These are phyloP conservation scores for Cyclopterus lumpus DNA, from an alignment of 2,797 vertebrate genomes.

Conservation along the genomic window DNA sequence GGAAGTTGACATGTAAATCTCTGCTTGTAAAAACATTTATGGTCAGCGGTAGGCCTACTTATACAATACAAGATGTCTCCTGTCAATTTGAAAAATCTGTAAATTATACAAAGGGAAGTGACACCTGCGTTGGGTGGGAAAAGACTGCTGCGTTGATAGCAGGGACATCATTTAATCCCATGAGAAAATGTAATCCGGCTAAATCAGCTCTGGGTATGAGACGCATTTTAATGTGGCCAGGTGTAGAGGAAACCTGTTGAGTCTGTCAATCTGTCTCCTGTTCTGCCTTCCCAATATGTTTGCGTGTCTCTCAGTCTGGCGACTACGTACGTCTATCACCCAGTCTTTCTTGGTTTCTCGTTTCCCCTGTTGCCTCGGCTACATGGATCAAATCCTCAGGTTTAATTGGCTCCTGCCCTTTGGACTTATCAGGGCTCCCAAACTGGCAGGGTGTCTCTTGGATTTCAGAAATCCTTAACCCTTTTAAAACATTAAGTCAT, in stretches of 20 bases:
- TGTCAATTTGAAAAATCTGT: background rate
- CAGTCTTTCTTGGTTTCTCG: background rate
- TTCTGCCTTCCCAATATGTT: slow-evolving; percentile 10
- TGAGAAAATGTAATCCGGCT: slow-evolving; percentile 30
- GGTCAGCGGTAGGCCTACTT: background rate
- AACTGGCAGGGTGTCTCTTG: slow-evolving; percentile 35
- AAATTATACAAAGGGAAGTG: slow-evolving; percentile 7
- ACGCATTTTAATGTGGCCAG: slow-evolving; percentile 30
- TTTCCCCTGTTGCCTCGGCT: slow-evolving; percentile 12
- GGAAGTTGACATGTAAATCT: slow-evolving; percentile 9
- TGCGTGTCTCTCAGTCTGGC: background rate
- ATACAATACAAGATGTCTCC: background rate
- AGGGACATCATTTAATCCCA: slow-evolving; percentile 9
- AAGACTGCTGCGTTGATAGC: slow-evolving; percentile 2
- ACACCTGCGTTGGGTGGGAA: slow-evolving; percentile 1
- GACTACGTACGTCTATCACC: background rate
- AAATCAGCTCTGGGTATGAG: slow-evolving; percentile 23
- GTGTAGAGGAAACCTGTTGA: slow-evolving; percentile 43
- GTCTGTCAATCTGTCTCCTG: slow-evolving; percentile 34
- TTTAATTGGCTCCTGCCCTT: slow-evolving; percentile 66
- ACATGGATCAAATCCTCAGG: slow-evolving; percentile 52
- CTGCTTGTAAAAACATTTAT: slow-evolving; percentile 17
- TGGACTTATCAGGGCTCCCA: slow-evolving; percentile 31
- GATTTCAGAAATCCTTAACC: slow-evolving; percentile 51
- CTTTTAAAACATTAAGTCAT: slow-evolving; percentile 59